Conservation (phyloP, 1,140 invertebrate genomes). For the Myzus persicae region DNA sequence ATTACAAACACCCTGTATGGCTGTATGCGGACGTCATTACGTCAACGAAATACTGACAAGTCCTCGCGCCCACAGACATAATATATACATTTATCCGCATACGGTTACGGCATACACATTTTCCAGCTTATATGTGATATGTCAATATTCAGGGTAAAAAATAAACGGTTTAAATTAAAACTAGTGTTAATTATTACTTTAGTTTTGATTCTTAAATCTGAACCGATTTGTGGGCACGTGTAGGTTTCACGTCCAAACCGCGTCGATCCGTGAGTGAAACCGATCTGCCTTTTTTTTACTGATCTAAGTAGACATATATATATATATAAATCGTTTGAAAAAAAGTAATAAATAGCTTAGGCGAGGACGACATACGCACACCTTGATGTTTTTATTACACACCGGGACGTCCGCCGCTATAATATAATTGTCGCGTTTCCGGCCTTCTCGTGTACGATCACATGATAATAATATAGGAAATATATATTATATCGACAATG, state of each 20-base stretch:
- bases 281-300: not conserved
- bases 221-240: not conserved
- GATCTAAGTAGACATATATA: not conserved
- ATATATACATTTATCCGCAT: not conserved
- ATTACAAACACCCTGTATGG: not conserved
- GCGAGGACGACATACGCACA: not conserved
- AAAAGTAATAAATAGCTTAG: not conserved
- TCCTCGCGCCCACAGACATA: not conserved
- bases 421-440: conserved; percentile 5
- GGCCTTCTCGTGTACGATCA: not conserved
- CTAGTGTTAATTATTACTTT: not conserved
- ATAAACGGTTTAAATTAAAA: not conserved
- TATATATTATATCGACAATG: not conserved
- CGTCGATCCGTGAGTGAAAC: not conserved
- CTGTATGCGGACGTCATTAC: not conserved
- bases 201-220: not conserved
- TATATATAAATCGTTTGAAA: not conserved
- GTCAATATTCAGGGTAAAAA: not conserved
- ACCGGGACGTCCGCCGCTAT: not conserved
- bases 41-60: not conserved
- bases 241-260: not conserved
- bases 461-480: not conserved
- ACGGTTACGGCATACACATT: not conserved
- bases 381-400: not conserved
- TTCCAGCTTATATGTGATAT: not conserved